Evolutionary conservation across 2,113 vertebrate species (phyloP).

Genomic region (Hystrix brachyura): DNA sequence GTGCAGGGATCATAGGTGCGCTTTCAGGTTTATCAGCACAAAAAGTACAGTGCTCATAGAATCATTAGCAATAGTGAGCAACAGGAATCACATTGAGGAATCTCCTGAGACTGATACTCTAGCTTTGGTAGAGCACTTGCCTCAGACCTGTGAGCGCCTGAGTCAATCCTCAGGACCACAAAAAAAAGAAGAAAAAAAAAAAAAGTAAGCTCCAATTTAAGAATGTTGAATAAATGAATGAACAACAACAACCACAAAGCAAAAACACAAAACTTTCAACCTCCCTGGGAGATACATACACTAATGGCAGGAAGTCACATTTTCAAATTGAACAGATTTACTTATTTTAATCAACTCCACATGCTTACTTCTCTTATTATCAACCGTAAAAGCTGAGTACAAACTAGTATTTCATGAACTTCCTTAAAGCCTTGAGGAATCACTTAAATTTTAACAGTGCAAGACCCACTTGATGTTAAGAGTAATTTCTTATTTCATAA

Average conservation of each 20-base stretch:
- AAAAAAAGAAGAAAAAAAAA: neutral
- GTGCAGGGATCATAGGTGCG: neutral
- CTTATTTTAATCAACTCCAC: neutral
- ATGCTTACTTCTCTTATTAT: neutral
- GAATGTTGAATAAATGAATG: neutral
- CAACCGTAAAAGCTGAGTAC: neutral
- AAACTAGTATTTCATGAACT: neutral
- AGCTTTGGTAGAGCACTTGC: neutral
- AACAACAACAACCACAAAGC: neutral
- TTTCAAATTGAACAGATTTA: constrained; percentile 31
- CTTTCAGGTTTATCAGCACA: neutral
- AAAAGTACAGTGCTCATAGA: neutral
- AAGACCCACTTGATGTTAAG: neutral
- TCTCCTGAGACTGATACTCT: neutral
- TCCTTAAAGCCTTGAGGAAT: neutral
- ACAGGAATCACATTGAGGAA: neutral
- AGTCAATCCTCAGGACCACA: neutral
- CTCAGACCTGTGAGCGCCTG: neutral
- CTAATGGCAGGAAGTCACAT: constrained; percentile 21
- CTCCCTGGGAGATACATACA: neutral
- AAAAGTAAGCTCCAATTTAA: neutral
- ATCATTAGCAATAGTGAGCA: neutral
- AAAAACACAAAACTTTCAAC: neutral
- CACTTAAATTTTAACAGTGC: constrained; percentile 5
- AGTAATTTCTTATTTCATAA: neutral